phyloP scores from a whole-genome alignment of 2,113 vertebrate species.

The Campylomormyrus tamandua region DNA sequence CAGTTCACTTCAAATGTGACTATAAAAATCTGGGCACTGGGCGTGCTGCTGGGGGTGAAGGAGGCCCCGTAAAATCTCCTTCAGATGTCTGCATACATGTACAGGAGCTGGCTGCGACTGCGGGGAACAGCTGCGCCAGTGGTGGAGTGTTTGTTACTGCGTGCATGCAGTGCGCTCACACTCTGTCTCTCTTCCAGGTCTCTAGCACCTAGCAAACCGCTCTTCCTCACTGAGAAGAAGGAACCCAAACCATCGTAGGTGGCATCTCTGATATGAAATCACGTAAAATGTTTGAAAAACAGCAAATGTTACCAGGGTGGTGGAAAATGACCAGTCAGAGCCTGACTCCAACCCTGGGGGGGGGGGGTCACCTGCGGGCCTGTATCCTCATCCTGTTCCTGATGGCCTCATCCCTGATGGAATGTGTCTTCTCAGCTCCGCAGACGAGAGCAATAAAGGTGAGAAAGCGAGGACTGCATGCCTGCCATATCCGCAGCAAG shows the following conservation, averaged over 20 bases:
- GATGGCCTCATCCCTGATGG: slow-evolving; percentile 53
- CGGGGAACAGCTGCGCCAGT: neutral
- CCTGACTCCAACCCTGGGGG: neutral
- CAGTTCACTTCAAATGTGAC: slow-evolving; percentile 80
- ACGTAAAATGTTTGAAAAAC: neutral
- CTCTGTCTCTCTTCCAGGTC: neutral
- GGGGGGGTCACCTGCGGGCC: neutral
- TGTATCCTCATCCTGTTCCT: neutral
- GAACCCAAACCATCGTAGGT: neutral
- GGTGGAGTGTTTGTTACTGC: neutral
- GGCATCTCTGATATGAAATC: neutral
- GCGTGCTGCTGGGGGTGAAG: neutral
- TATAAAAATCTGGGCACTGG: slow-evolving; percentile 64
- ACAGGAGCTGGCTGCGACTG: slow-evolving; percentile 10
- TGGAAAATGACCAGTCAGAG: neutral
- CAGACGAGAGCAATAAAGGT: slow-evolving; percentile 58
- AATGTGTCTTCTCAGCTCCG: slow-evolving; percentile 45
- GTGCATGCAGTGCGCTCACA: neutral
- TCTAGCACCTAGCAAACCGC: neutral
- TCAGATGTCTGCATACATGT: slow-evolving; percentile 33
- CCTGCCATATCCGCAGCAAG: slow-evolving; percentile 39
- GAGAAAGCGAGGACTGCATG: slow-evolving; percentile 57
- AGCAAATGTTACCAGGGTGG: neutral
- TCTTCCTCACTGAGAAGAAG: neutral
- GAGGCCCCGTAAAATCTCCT: slow-evolving; percentile 39